Percentiles rank a stretch among this genome's conserved stretches.
Evolutionary conservation across 2,113 vertebrate genomes (phyloP).

Genomic region (Pionites leucogaster): DNA sequence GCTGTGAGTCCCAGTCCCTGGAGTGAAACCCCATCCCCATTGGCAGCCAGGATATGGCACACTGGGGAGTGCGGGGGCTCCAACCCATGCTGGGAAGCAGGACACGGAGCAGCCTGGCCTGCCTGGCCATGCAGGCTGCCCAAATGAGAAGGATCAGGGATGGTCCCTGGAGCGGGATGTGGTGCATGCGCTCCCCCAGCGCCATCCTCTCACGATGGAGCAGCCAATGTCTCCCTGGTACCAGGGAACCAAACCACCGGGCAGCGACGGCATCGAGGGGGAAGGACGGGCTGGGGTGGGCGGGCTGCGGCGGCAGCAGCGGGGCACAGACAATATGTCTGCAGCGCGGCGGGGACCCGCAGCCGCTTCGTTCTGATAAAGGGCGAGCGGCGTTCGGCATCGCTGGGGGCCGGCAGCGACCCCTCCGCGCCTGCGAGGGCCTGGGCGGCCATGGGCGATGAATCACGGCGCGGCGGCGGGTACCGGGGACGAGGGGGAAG

Average conservation of each 20-base stretch:
- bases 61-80: rapidly evolving
- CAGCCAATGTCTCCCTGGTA: too few species aligned
- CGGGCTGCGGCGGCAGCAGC: neutral
- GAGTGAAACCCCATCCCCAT: rapidly evolving
- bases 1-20: rapidly evolving
- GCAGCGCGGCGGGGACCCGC: neutral
- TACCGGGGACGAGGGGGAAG: neutral
- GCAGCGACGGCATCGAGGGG: neutral
- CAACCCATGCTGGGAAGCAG: rapidly evolving
- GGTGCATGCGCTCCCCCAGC: neutral
- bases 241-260: neutral
- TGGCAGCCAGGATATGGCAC: neutral
- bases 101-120: neutral
- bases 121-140: neutral
- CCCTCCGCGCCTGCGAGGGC: neutral
- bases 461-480: neutral
- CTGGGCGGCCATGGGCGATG: neutral
- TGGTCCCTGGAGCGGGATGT: neutral
- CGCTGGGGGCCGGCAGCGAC: neutral
- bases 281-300: neutral
- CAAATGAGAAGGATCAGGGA: rapidly evolving
- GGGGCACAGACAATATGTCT: constrained; percentile 10
- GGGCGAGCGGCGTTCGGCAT: neutral
- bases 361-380: neutral
- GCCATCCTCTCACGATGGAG: rapidly evolving